Base-by-base conservation (phyloP, 2,113 vertebrate species). In the Jacana jacana region DNA sequence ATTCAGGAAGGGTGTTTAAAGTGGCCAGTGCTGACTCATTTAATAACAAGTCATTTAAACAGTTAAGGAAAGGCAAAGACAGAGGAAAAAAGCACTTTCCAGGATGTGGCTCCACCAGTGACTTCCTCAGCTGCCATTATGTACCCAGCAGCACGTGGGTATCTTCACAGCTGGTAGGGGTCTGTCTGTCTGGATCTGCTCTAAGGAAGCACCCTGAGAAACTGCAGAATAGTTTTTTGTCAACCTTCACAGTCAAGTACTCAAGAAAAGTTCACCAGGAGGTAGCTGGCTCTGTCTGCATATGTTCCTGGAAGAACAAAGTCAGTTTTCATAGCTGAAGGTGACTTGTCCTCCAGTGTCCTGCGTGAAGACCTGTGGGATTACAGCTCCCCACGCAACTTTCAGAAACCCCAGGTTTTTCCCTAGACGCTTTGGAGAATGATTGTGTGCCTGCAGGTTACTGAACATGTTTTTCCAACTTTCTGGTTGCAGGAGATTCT, bases 1-100 rank as follows among this genome's bases (percentile, higher is more conserved):
- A 9, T 1, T 91, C 88, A 95, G 92, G 91, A 93, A 95, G 80
- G 69, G 76, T 95, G 83, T 94, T 90, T 75, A 91, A 93, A 95
- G 88, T 63, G 89, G 88, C 78, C 82, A 66, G 49, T 80, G 75
- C 54, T 96, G 92, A 95, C 86, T 97, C 92, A 91, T 82, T 79
- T 93, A 95, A 88, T 94, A 91, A 88, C 63, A 90, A 65, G 72
- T 86, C 7, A 4, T 95, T 91, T 86, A 55, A 93, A 60, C 42
- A 64, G 64, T 75, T 88, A 55, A 92, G 88, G 72, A 95, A 91
- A 92, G 85, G 64, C 60, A 77, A 35, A 73, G 80, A 87, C 4
- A 1, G 48, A 46, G 58, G 9, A 54, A 31, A 85, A 95, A 84
- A 68, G 60, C 46, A 16, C 64, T 96, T 94, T 81, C 16, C 83